These are phyloP conservation scores for Caenorhabditis latens DNA, from an alignment of 1,140 invertebrate species.

Conservation along the genomic window DNA sequence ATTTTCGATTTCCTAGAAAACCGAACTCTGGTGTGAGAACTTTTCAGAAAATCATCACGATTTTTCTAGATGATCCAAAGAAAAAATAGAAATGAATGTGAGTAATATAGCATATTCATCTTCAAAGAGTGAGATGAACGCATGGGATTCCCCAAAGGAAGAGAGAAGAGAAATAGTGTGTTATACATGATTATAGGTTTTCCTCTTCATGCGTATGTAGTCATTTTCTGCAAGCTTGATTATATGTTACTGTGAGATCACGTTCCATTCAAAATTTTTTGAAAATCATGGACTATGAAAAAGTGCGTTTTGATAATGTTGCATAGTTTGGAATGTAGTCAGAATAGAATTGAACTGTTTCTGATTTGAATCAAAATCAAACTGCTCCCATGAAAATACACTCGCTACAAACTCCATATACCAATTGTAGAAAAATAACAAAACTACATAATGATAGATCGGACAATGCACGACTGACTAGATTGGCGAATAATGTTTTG, in stretches of 20 bases:
- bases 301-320: too few species aligned
- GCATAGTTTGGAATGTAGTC: too few species aligned
- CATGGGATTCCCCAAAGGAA: not conserved
- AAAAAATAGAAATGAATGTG: not conserved
- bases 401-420: not conserved
- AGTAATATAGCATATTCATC: not conserved
- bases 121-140: not conserved
- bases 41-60: not conserved
- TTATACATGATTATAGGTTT: not conserved
- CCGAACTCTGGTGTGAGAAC: not conserved
- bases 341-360: not conserved
- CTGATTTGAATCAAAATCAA: not conserved
- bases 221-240: not conserved
- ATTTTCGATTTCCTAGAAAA: not conserved
- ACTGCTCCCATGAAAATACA: not conserved
- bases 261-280: too few species aligned
- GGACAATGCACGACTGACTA: not conserved
- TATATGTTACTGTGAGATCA: not conserved
- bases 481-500: constrained; percentile 8
- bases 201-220: not conserved
- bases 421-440: constrained; percentile 16
- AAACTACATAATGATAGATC: not conserved
- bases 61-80: not conserved
- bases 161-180: not conserved
- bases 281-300: too few species aligned